These are phyloP conservation scores for Stegana nigrithorax DNA, from an alignment of 2,888 invertebrate genomes.

Conservation along the genomic window DNA sequence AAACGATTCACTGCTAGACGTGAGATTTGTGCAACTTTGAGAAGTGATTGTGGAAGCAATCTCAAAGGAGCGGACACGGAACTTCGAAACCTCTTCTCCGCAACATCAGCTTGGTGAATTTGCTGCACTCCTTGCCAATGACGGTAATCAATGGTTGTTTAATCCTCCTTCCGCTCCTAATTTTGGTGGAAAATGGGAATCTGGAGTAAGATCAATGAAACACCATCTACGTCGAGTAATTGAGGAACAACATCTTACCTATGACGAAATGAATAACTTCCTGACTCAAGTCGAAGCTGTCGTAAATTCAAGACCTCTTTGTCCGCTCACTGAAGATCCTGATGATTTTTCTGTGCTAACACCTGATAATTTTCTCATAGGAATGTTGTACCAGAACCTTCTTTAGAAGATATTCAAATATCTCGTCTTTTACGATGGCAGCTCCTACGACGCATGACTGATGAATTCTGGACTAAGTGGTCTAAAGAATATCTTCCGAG, in stretches of 20 bases:
- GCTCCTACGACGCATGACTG: background rate
- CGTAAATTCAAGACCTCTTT: no score
- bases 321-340: no score
- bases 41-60: background rate
- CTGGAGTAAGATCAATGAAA: background rate
- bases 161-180: background rate
- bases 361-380: no score
- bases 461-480: background rate
- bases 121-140: background rate
- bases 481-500: background rate
- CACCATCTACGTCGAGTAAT: background rate
- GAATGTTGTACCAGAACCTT: background rate
- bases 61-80: background rate
- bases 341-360: no score
- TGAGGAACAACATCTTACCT: background rate
- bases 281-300: no score
- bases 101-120: background rate
- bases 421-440: background rate
- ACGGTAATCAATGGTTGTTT: background rate
- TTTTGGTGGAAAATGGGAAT: background rate
- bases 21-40: conserved; percentile 19
- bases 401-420: background rate
- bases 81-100: background rate
- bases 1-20: background rate
- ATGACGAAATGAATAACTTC: background rate